A percentile compares a stretch with the other conserved stretches of the same genome.
These are phyloP conservation scores for Penaeus japonicus DNA, from an alignment of 1,140 invertebrate genomes.

Conservation along the genomic window DNA sequence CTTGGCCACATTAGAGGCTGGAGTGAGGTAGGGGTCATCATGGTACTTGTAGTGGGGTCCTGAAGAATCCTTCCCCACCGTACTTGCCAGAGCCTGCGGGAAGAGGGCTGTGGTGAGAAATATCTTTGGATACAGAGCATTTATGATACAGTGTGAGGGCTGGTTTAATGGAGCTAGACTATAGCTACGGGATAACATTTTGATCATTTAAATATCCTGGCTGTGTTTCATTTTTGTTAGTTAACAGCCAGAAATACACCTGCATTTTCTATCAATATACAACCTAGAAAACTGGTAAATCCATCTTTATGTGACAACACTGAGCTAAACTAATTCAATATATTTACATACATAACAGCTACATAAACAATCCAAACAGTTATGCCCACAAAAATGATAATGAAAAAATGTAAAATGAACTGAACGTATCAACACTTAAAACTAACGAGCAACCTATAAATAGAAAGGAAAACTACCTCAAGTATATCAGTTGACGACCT, in stretches of 20 bases:
- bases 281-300: no score
- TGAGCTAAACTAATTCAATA: no score
- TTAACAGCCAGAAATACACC: no score
- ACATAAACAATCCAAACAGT: no score
- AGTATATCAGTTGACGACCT: conserved; percentile 83
- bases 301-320: no score
- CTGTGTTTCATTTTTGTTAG: no score
- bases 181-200: no score
- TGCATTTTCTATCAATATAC: no score
- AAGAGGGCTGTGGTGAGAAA: not conserved
- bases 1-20: conserved; percentile 77
- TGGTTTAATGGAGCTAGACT: not conserved
- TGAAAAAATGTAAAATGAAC: no score
- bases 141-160: not conserved
- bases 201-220: no score
- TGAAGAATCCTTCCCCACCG: conserved; percentile 77
- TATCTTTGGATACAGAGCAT: not conserved
- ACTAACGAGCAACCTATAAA: not conserved
- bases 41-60: conserved; percentile 87
- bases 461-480: conserved; percentile 63
- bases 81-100: conserved; percentile 75
- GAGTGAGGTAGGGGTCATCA: conserved; percentile 89
- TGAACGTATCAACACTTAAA: conserved; percentile 38
- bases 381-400: no score
- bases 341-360: no score